Evolutionary conservation across 2,888 invertebrate species (phyloP).

Genomic region (Diaphora mendica): DNA sequence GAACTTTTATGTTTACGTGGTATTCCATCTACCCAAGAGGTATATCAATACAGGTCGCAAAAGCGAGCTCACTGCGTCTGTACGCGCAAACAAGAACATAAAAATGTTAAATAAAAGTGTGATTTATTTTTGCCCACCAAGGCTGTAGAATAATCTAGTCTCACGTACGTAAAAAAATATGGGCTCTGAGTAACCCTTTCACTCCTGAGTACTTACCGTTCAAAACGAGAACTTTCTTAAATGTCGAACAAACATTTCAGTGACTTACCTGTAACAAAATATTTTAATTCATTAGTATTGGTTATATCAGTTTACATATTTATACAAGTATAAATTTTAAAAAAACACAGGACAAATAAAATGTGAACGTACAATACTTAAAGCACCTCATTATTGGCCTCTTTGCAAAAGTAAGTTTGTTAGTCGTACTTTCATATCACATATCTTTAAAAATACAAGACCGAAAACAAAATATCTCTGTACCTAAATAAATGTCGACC

Average conservation of each 20-base stretch:
- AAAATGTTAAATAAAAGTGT: neutral
- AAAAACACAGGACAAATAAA: no score
- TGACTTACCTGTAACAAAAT: slow-evolving; percentile 2
- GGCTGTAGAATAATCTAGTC: neutral
- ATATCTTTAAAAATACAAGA: no score
- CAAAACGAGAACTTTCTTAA: neutral
- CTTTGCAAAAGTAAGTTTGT: no score
- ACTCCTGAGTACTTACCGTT: neutral
- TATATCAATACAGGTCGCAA: neutral
- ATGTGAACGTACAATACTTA: no score
- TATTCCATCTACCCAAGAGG: neutral
- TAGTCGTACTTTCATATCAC: no score
- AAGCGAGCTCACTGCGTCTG: neutral
- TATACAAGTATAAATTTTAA: no score
- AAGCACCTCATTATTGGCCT: no score
- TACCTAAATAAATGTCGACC: no score
- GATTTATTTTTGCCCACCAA: neutral
- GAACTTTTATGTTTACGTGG: no score
- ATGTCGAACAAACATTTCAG: neutral
- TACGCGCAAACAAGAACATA: neutral
- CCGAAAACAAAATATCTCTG: no score
- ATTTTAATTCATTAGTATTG: neutral
- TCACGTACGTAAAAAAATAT: neutral
- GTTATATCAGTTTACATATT: neutral
- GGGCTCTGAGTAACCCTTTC: neutral